Evolutionary conservation across 2,797 vertebrate genomes (phyloP), one percentile per base, ranked within the genome.

Genomic region (Rhinella marina): DNA sequence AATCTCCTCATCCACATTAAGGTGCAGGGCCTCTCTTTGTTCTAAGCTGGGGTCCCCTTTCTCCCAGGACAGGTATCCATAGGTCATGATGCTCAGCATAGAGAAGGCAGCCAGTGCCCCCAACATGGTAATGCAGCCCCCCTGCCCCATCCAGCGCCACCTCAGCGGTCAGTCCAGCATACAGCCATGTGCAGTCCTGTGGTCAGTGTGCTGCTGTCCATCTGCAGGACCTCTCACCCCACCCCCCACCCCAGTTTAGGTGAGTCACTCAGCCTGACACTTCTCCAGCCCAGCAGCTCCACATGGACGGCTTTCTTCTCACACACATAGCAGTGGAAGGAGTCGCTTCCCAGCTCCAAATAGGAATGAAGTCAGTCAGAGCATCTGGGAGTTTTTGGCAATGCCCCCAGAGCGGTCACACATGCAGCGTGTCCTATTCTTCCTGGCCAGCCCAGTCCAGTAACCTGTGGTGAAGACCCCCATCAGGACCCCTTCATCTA

Each of bases 31-130:
- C 52, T 90, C 73, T 0, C 86, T 70, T 27, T 93, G 92, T 54
- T 88, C 87, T 23, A 85, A 88, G 79, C 89, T 88, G 5, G 86
- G 75, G 1, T 92, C 81, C 64, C 92, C 91, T 88, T 92, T 93
- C 61, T 95, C 95, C 97, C 96, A 95, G 89, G 96, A 93, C 93
- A 95, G 92, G 91, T 96, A 94, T 41, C 92, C 91, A 21, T 95
- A 93, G 88, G 93, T 91, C 87, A 96, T 94, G 86, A 95, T 93
- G 93, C 93, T 95, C 85, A 95, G 92, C 90, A 90, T 93, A 90
- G 90, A 96, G 41, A 95, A 94, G 57, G 92, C 95, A 82, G 90
- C 92, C 92, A 96, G 94, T 81, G 90, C 89, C 17, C 88, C 90
- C 91, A 94, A 90, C 95, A 97, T 92, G 90, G 92, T 92, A 29